Base-by-base conservation (phyloP, 2,888 invertebrate genomes). In the Meloe dianella region DNA sequence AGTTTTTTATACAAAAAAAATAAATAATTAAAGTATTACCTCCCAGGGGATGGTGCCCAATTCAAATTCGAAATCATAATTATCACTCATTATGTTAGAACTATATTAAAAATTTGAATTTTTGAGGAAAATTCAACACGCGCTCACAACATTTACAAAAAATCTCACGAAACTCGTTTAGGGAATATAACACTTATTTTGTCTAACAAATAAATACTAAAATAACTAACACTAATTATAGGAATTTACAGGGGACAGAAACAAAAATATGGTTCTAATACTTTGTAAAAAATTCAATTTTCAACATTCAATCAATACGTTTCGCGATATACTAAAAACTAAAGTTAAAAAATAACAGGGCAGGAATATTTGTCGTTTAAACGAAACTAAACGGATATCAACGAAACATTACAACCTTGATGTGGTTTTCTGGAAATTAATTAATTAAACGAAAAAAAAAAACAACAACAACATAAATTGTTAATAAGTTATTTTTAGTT, bases 11-110 rank as follows among this genome's bases (percentile, higher is more conserved):
- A 10, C 32, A 35, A 35, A 61, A 65, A 35, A 24, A 60, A 57
- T 57, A 63, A 64, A n/a, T n/a, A n/a, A n/a, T n/a, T n/a, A n/a
- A 63, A 56, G 66, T 71, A 65, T 27, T 32, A 69, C 76, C 71
- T 65, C 82, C 83, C 83, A 83, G 68, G 83, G 83, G 66, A 83
- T 76, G 61, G 79, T 78, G 32, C 74, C 75, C 68, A 83, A 69
- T 72, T 84, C 83, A 69, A 81, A 79, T 22, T 75, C 69, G 72
- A 83, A 84, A 72, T 82, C 78, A 67, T 84, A 83, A 38, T 80
- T 75, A 58, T 76, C 75, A 68, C 74, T 73, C 78, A 78, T 80
- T 61, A 62, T 75, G 27, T 54, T 14, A 17, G 20, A 22, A 24
- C 6, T 51, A n/a, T 51, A 20, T 12, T 17, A 10, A 12, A 24